These are phyloP conservation scores for Calidris pygmaea DNA, from an alignment of 2,113 vertebrate genomes.

Conservation along the genomic window DNA sequence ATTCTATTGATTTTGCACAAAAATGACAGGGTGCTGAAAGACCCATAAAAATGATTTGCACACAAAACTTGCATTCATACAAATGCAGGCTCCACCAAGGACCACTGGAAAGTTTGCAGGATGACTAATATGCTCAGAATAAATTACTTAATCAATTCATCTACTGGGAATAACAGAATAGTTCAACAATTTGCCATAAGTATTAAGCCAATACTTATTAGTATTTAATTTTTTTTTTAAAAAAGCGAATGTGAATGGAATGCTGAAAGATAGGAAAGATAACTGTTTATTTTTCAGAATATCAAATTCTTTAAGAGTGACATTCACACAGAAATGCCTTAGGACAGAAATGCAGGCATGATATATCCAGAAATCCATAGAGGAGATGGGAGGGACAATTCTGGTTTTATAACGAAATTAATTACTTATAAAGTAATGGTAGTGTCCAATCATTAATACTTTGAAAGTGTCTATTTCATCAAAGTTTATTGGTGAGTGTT, in stretches of 20 bases:
- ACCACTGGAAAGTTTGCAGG: not conserved
- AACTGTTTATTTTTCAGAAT: not conserved
- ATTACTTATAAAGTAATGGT: constrained; percentile 11
- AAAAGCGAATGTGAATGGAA: not conserved
- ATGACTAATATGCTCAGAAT: constrained; percentile 5
- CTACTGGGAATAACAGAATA: not conserved
- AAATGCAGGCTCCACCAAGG: not conserved
- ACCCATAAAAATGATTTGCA: constrained; percentile 32
- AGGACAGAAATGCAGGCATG: not conserved
- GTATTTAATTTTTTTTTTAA: not conserved
- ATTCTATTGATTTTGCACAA: constrained; percentile 23
- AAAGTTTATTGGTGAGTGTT: constrained; percentile 2
- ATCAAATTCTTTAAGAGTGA: not conserved
- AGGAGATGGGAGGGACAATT: not conserved
- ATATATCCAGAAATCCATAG: not conserved
- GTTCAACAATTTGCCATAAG: not conserved
- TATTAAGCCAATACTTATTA: not conserved
- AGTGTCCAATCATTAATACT: constrained; percentile 8
- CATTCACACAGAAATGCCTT: not conserved
- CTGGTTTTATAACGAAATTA: not conserved
- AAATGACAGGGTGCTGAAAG: constrained; percentile 28
- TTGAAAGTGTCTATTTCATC: constrained; percentile 4
- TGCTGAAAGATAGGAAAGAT: not conserved
- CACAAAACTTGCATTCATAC: not conserved
- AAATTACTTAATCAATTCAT: constrained; percentile 11